Conservation (phyloP, 2,113 vertebrate species). For the Chaetops frenatus region DNA sequence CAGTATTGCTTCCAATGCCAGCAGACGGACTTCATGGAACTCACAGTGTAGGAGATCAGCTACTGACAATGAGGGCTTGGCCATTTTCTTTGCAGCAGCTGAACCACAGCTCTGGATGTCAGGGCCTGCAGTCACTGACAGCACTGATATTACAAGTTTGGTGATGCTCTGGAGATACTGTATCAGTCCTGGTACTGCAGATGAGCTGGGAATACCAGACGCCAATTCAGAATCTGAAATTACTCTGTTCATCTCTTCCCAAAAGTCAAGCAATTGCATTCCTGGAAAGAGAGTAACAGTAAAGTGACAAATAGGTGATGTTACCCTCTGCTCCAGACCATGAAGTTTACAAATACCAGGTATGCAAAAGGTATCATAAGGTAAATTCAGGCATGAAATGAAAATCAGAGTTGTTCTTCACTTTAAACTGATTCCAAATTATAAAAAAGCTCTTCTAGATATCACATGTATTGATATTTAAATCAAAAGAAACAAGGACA, state of each 20-base stretch:
- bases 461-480: background rate
- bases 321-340: background rate
- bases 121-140: constrained; percentile 15
- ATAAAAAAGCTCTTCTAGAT: background rate
- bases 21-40: constrained; percentile 82
- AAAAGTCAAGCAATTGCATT: constrained; percentile 69
- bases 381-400: background rate
- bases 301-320: background rate
- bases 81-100: background rate
- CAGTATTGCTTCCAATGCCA: constrained; percentile 75
- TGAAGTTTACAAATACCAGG: background rate
- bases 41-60: constrained; percentile 72
- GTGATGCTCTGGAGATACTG: constrained; percentile 88
- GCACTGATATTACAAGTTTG: constrained; percentile 68
- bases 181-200: constrained; percentile 73
- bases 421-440: background rate
- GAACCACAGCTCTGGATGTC: constrained; percentile 4
- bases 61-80: constrained; percentile 29
- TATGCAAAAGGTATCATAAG: background rate
- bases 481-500: background rate
- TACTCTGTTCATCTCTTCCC: constrained; percentile 65
- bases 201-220: constrained; percentile 14
- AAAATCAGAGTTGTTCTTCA: background rate
- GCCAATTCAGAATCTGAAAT: constrained; percentile 79
- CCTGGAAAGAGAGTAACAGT: constrained; percentile 63